Conservation (phyloP, 2,888 invertebrate species). For the Craniophora ligustri region DNA sequence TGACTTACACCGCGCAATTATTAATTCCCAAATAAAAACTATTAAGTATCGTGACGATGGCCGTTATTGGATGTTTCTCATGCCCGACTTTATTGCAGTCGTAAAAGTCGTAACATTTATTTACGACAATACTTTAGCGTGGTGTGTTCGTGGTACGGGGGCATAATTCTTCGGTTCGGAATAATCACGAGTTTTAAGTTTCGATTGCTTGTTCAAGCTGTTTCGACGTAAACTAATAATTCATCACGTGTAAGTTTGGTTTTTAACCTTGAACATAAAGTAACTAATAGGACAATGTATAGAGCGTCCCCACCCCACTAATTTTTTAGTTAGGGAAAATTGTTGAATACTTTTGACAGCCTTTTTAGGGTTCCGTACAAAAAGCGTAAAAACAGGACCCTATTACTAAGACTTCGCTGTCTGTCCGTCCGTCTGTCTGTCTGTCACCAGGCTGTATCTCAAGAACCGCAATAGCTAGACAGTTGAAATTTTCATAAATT, state of each 20-base stretch:
- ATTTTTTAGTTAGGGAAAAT: too few relatives aligned
- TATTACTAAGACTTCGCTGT: too few relatives aligned
- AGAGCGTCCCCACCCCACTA: too few relatives aligned
- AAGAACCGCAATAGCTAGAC: too few relatives aligned
- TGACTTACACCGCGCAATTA: conserved; percentile 38
- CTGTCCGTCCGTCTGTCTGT: too few relatives aligned
- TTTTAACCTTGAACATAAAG: conserved; percentile 48
- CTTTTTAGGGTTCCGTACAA: too few relatives aligned
- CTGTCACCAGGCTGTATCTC: too few relatives aligned
- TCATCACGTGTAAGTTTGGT: conserved; percentile 46
- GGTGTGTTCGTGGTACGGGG: conserved; percentile 58
- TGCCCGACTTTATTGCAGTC: conserved; percentile 64
- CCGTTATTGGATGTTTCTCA: conserved; percentile 64
- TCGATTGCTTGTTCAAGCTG: conserved; percentile 44
- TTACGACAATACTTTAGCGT: conserved; percentile 66
- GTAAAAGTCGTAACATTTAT: conserved; percentile 58
- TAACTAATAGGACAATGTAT: too few relatives aligned
- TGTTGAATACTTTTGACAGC: too few relatives aligned
- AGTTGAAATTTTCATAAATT: too few relatives aligned
- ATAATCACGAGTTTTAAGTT: conserved; percentile 53
- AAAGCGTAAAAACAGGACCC: too few relatives aligned
- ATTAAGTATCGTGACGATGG: conserved; percentile 65
- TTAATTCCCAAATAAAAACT: conserved; percentile 64
- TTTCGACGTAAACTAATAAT: conserved; percentile 46
- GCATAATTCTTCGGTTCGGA: conserved; percentile 57